phyloP scores from a whole-genome alignment of 2,797 vertebrate genomes.

The Rhodeus uyekii region DNA sequence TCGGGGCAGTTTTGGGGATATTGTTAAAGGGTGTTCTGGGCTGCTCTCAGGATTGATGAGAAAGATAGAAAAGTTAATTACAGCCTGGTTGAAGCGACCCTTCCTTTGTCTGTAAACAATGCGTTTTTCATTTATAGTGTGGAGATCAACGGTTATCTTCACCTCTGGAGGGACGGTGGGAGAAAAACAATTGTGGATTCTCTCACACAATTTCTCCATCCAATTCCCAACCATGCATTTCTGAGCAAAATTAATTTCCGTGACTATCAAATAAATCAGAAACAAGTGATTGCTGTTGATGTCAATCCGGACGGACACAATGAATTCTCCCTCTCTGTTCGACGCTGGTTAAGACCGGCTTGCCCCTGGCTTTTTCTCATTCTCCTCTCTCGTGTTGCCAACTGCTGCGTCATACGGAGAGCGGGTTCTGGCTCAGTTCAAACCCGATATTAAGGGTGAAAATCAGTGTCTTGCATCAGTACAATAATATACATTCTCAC shows the following conservation, averaged over 20 bases:
- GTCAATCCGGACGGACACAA: constrained; percentile 72
- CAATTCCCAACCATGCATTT: constrained; percentile 82
- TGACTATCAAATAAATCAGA: constrained; percentile 80
- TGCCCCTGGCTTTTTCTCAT: constrained; percentile 19
- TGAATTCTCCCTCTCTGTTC: constrained; percentile 66
- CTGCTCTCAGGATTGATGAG: constrained; percentile 59
- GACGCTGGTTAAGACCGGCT: constrained; percentile 37
- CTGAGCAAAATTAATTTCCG: constrained; percentile 82
- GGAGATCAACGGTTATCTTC: constrained; percentile 79
- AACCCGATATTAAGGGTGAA: background rate
- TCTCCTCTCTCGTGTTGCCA: constrained; percentile 59
- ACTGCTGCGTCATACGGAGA: constrained; percentile 55
- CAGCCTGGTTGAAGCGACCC: constrained; percentile 62
- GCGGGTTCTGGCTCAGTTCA: constrained; percentile 57
- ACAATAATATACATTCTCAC: constrained; percentile 15
- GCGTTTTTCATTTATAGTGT: constrained; percentile 81
- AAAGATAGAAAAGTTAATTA: constrained; percentile 78
- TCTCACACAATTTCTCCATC: constrained; percentile 79
- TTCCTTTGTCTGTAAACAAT: constrained; percentile 67
- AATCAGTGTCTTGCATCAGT: background rate
- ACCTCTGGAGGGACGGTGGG: constrained; percentile 68
- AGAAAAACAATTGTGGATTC: constrained; percentile 73
- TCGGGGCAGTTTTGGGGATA: constrained; percentile 53
- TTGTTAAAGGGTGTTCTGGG: constrained; percentile 68
- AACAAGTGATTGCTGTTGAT: constrained; percentile 79